Evolutionary conservation across 2,113 vertebrate species (phyloP).

Genomic region (Paracanthobrama guichenoti): DNA sequence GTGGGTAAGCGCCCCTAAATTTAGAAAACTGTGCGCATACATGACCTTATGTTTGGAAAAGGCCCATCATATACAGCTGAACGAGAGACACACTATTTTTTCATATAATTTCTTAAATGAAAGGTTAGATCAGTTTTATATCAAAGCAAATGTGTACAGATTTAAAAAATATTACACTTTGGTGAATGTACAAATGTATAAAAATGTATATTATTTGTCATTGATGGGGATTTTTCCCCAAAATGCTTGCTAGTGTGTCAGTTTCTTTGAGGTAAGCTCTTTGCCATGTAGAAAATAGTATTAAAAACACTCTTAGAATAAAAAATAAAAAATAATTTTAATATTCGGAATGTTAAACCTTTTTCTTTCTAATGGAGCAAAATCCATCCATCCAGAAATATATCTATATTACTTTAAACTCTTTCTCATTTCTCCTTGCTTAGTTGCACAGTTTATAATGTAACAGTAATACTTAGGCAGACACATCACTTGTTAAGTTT

Average conservation of each 20-base stretch:
- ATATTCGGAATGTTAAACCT: neutral
- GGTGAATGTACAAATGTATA: neutral
- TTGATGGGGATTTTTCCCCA: neutral
- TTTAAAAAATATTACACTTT: neutral
- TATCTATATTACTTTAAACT: neutral
- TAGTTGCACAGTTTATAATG: neutral
- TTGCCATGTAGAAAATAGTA: no score
- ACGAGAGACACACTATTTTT: neutral
- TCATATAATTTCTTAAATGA: neutral
- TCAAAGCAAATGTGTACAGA: neutral
- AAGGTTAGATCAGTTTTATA: neutral
- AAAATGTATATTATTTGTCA: neutral
- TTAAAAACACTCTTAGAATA: neutral
- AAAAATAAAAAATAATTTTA: neutral
- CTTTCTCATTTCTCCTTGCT: neutral
- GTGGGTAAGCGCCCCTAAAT: constrained; percentile 14
- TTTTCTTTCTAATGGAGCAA: neutral
- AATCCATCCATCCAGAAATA: neutral
- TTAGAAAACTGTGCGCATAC: neutral
- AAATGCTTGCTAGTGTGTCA: no score
- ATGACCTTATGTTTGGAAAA: neutral
- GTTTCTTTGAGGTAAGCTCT: no score
- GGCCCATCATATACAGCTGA: neutral
- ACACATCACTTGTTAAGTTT: neutral
- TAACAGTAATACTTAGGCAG: neutral